These are phyloP conservation scores for Cynocephalus volans DNA, from an alignment of 2,113 vertebrate species.

Conservation along the genomic window DNA sequence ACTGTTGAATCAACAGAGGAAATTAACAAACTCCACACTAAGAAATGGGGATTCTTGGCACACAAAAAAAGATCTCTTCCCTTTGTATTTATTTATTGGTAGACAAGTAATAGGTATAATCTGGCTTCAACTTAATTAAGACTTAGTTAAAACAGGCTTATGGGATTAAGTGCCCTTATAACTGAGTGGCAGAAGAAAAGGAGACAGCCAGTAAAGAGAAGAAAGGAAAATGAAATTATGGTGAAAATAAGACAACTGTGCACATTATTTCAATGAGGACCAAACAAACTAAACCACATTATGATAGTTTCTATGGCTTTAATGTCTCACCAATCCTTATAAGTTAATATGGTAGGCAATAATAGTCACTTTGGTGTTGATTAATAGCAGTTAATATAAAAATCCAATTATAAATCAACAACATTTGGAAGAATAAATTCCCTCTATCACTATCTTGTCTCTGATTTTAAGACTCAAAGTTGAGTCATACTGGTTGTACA, in stretches of 20 bases:
- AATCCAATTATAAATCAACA: conserved; percentile 10
- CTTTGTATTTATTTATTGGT: background rate
- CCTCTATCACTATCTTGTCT: background rate
- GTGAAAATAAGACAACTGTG: background rate
- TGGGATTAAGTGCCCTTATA: conserved; percentile 19
- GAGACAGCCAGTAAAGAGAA: background rate
- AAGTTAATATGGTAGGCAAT: background rate
- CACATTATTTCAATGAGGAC: background rate
- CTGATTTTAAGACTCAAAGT: conserved; percentile 62
- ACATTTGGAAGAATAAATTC: conserved; percentile 12
- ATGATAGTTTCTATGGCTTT: background rate
- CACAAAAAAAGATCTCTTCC: background rate
- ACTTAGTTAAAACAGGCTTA: conserved; percentile 22
- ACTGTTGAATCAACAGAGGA: conserved; percentile 38
- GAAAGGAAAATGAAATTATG: background rate
- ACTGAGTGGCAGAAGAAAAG: background rate
- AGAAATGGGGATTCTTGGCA: conserved; percentile 1
- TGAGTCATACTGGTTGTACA: background rate
- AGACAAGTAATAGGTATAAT: background rate
- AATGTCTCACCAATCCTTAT: background rate
- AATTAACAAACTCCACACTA: background rate
- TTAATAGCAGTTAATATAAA: conserved; percentile 40
- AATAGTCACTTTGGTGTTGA: conserved; percentile 32
- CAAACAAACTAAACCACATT: conserved; percentile 11
- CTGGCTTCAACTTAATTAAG: conserved; percentile 27